Conservation (phyloP, 1,140 invertebrate species). For the Oppia nitens region DNA sequence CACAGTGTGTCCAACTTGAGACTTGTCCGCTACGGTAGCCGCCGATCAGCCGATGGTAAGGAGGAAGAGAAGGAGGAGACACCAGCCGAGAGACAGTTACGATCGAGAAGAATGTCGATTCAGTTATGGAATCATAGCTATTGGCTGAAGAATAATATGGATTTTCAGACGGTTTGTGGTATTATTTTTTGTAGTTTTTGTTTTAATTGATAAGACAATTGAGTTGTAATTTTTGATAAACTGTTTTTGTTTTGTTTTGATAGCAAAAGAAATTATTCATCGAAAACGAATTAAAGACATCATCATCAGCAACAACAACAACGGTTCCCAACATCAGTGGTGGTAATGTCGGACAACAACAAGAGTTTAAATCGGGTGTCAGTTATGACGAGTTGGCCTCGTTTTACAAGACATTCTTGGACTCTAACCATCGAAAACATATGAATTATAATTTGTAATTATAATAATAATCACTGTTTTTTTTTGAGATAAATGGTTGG, state of each 20-base stretch:
- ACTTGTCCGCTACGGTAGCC: slow-evolving; percentile 43
- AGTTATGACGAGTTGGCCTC: slow-evolving; percentile 13
- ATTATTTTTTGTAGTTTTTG: not conserved
- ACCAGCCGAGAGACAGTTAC: slow-evolving; percentile 40
- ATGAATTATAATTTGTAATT: slow-evolving; percentile 15
- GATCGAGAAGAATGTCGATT: slow-evolving; percentile 42
- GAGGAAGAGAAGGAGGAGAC: too few relatives aligned
- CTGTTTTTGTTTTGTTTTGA: not conserved
- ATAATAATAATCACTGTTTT: not conserved
- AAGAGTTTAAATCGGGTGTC: not conserved
- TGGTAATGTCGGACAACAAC: too few relatives aligned
- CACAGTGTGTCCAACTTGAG: slow-evolving; percentile 57
- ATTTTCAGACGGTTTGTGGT: slow-evolving; percentile 30
- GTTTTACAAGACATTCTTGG: slow-evolving; percentile 15
- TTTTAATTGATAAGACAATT: not conserved
- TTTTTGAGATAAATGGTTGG: too few relatives aligned
- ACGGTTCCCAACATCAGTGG: too few relatives aligned
- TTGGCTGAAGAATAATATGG: slow-evolving; percentile 56
- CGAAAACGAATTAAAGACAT: slow-evolving; percentile 3
- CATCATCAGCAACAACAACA: not conserved
- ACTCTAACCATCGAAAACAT: slow-evolving; percentile 7
- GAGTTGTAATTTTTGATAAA: too few relatives aligned
- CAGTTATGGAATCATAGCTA: slow-evolving; percentile 65
- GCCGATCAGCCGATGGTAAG: too few relatives aligned
- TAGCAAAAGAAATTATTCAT: slow-evolving; percentile 26